Percentiles rank a stretch among this genome's conserved stretches.
These are phyloP conservation scores for Hippolais icterina DNA, from an alignment of 2,113 vertebrate genomes.

Conservation along the genomic window DNA sequence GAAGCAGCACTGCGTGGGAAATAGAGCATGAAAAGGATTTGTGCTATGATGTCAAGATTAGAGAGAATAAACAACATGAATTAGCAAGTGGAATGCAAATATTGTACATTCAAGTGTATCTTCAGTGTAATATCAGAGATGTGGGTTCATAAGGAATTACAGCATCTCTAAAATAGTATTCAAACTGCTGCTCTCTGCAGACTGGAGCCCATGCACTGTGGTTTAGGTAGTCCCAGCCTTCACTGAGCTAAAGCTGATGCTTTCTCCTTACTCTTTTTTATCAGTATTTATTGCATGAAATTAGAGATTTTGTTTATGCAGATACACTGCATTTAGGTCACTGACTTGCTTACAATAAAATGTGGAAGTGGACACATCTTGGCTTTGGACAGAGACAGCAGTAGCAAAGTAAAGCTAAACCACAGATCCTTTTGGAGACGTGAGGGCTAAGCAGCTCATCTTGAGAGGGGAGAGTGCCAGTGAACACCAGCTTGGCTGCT, in stretches of 20 bases:
- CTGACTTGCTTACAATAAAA: background rate
- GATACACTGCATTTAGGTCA: background rate
- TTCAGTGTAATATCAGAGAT: background rate
- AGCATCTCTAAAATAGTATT: background rate
- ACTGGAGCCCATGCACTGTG: background rate
- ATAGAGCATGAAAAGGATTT: conserved; percentile 71
- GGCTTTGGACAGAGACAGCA: background rate
- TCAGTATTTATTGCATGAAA: background rate
- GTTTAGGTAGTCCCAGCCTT: background rate
- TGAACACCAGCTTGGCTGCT: background rate
- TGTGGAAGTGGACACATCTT: rapidly evolving
- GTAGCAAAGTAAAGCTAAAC: background rate
- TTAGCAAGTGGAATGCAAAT: conserved; percentile 68
- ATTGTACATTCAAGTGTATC: conserved; percentile 43
- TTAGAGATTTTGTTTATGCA: background rate
- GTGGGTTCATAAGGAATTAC: background rate
- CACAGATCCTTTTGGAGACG: background rate
- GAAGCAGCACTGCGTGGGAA: conserved; percentile 50
- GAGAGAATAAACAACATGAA: conserved; percentile 49
- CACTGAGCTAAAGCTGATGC: background rate
- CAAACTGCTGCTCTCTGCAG: background rate
- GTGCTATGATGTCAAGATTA: conserved; percentile 69
- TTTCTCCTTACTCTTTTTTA: background rate
- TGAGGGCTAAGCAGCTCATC: background rate
- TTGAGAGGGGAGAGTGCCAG: too few species aligned